These are phyloP conservation scores for Dicranocentrus wangi DNA, from an alignment of 2,888 invertebrate genomes.

Conservation along the genomic window DNA sequence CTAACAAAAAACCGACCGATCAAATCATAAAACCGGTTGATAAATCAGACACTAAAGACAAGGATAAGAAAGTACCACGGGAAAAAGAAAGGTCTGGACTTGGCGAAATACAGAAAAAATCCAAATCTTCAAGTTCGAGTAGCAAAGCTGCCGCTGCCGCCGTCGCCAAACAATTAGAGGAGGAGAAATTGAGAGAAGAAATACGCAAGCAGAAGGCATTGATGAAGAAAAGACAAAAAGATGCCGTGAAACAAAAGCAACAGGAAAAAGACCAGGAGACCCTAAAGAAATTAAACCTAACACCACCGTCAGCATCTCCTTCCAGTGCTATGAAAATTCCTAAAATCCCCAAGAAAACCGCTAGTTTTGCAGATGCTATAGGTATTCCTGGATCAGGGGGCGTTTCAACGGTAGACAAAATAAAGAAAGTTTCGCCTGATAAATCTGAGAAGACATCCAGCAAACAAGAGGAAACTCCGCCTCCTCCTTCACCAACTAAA, in stretches of 20 bases:
- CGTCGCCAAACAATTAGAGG: slow-evolving; percentile 69
- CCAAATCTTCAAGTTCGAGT: slow-evolving; percentile 33
- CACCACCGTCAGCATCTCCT: slow-evolving; percentile 25
- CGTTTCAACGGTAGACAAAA: slow-evolving; percentile 26
- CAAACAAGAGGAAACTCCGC: slow-evolving; percentile 5
- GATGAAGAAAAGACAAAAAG: slow-evolving; percentile 75
- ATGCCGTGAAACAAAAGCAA: slow-evolving; percentile 69
- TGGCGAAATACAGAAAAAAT: slow-evolving; percentile 50
- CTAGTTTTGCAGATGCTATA: slow-evolving; percentile 70
- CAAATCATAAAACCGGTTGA: slow-evolving; percentile 42
- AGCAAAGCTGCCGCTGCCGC: slow-evolving; percentile 54
- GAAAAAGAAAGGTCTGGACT: slow-evolving; percentile 64
- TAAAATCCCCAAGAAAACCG: slow-evolving; percentile 71
- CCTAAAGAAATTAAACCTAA: slow-evolving; percentile 76
- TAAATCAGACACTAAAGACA: slow-evolving; percentile 36
- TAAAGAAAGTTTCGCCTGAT: slow-evolving; percentile 49
- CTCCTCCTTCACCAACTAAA: slow-evolving; percentile 13
- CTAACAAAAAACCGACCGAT: slow-evolving; percentile 34
- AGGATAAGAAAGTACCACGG: slow-evolving; percentile 40
- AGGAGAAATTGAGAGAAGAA: slow-evolving; percentile 72
- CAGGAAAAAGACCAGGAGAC: slow-evolving; percentile 82
- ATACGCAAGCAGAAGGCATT: slow-evolving; percentile 74
- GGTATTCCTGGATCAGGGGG: slow-evolving; percentile 70
- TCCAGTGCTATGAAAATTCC: slow-evolving; percentile 58
- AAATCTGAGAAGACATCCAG: slow-evolving; percentile 2